Evolutionary conservation across 2,113 vertebrate genomes (phyloP).

Genomic region (Hippocampus guttulatus): DNA sequence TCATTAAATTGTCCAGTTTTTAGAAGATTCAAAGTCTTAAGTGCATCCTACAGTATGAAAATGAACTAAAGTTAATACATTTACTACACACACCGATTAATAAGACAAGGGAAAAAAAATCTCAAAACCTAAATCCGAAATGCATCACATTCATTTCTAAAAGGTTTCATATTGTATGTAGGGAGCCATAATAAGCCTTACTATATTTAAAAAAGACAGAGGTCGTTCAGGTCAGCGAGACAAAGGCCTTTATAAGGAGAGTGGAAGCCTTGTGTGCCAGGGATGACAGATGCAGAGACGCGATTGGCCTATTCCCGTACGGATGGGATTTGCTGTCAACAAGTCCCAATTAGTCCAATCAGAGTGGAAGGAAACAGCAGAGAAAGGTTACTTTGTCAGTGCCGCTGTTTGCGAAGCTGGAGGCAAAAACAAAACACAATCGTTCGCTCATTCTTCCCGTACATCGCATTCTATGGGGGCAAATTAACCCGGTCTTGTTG

Average conservation of each 20-base stretch:
- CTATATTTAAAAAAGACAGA: slow-evolving; percentile 67
- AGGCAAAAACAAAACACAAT: slow-evolving; percentile 76
- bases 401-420: slow-evolving; percentile 73
- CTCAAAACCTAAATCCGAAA: slow-evolving; percentile 14
- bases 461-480: slow-evolving; percentile 43
- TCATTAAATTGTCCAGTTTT: neutral
- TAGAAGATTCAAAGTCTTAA: neutral
- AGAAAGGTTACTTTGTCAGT: slow-evolving; percentile 79
- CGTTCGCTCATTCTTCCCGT: slow-evolving; percentile 58
- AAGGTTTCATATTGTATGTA: slow-evolving; percentile 52
- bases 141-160: slow-evolving; percentile 20
- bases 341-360: slow-evolving; percentile 80
- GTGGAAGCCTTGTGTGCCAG: slow-evolving; percentile 69
- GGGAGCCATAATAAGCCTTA: slow-evolving; percentile 50
- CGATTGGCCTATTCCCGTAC: slow-evolving; percentile 77
- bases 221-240: slow-evolving; percentile 68
- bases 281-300: slow-evolving; percentile 73
- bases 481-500: slow-evolving; percentile 54
- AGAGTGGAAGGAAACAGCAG: slow-evolving; percentile 76
- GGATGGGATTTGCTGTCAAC: slow-evolving; percentile 81
- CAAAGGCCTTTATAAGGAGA: slow-evolving; percentile 72
- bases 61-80: neutral
- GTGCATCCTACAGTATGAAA: neutral
- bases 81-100: neutral
- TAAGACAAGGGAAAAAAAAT: neutral